Conservation (phyloP, 2,888 invertebrate species). For the Acrocyrtus sp. region DNA sequence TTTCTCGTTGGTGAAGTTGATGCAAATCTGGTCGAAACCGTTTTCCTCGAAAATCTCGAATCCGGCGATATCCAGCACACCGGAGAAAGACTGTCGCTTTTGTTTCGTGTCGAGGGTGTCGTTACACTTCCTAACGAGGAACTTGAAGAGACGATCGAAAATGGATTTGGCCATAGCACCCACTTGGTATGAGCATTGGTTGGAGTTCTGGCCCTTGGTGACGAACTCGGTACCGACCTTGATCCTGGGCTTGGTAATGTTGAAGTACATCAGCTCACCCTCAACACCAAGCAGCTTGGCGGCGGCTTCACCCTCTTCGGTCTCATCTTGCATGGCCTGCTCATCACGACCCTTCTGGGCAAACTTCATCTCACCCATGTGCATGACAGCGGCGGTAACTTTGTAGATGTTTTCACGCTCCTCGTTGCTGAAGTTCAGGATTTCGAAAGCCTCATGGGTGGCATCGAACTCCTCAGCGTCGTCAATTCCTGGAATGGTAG, state of each 20-base stretch:
- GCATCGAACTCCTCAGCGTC: slow-evolving; percentile 91
- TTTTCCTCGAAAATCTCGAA: slow-evolving; percentile 76
- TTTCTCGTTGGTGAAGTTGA: slow-evolving; percentile 96
- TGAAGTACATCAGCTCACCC: slow-evolving; percentile 67
- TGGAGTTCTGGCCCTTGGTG: slow-evolving; percentile 66
- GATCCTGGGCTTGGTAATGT: slow-evolving; percentile 68
- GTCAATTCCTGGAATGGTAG: slow-evolving; percentile 93
- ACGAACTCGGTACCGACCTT: slow-evolving; percentile 69
- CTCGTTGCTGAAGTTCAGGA: slow-evolving; percentile 69
- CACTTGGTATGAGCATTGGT: slow-evolving; percentile 33
- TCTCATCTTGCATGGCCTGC: slow-evolving; percentile 52
- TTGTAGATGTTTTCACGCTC: slow-evolving; percentile 69
- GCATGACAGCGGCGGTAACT: slow-evolving; percentile 59
- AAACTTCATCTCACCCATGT: slow-evolving; percentile 71
- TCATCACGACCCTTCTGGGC: slow-evolving; percentile 74
- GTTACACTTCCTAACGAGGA: slow-evolving; percentile 71
- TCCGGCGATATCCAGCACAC: slow-evolving; percentile 68
- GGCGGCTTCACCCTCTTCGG: slow-evolving; percentile 32
- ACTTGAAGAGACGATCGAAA: slow-evolving; percentile 67
- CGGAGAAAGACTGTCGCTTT: slow-evolving; percentile 70
- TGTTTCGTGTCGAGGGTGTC: slow-evolving; percentile 70
- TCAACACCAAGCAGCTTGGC: slow-evolving; percentile 69
- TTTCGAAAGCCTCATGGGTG: slow-evolving; percentile 82
- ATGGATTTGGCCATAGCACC: slow-evolving; percentile 66
- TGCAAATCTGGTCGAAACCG: slow-evolving; percentile 96